These are phyloP conservation scores for Petrocephalus sullivani DNA, from an alignment of 2,797 vertebrate species.

Conservation along the genomic window DNA sequence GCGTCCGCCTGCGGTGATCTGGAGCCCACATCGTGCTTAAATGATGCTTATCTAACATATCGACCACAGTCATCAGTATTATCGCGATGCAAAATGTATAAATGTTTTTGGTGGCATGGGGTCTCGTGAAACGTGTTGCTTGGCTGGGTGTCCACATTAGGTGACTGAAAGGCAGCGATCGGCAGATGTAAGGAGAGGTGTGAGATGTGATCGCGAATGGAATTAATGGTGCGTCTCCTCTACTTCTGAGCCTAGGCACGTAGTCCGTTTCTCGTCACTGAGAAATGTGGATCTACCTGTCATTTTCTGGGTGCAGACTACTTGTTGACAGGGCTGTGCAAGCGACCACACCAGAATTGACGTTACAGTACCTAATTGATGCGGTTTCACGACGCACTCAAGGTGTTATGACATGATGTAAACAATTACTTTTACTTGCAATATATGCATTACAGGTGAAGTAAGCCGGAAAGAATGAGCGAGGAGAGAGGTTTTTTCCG, in stretches of 20 bases:
- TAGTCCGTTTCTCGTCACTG: not conserved
- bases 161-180: not conserved
- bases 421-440: not conserved
- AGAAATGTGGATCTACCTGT: not conserved
- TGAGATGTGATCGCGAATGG: not conserved
- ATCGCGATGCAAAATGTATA: not conserved
- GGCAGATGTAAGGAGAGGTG: not conserved
- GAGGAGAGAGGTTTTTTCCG: not conserved
- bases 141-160: not conserved
- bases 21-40: not conserved
- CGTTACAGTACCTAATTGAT: not conserved
- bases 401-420: not conserved
- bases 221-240: not conserved
- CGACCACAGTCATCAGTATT: not conserved
- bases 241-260: constrained; percentile 2
- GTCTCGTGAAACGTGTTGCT: not conserved
- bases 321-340: not conserved
- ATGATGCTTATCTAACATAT: not conserved
- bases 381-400: not conserved
- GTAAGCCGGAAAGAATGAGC: not conserved
- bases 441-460: not conserved
- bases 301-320: not conserved
- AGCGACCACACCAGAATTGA: not conserved
- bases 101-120: not conserved
- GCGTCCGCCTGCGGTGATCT: not conserved